Evolutionary conservation across 37 sponge, comb jelly and placozoan species (phyloP).

Genomic region (Agelas oroides): DNA sequence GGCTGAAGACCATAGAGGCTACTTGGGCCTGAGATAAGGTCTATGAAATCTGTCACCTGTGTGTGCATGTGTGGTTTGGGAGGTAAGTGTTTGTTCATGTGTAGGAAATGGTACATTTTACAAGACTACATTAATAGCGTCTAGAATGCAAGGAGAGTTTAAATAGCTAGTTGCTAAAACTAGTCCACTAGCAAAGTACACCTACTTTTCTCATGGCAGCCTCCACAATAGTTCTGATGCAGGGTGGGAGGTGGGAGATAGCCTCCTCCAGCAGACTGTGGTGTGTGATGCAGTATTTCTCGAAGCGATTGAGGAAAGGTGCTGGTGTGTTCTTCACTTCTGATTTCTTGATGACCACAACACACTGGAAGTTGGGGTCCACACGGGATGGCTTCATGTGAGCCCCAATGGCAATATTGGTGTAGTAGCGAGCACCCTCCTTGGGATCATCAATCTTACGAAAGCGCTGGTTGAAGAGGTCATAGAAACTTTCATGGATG

Average conservation of each 20-base stretch:
- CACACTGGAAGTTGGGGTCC: constrained; percentile 82
- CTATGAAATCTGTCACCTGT: constrained; percentile 57
- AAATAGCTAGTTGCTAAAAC: too few species aligned
- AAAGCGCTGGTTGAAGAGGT: constrained; percentile 88
- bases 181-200: too few species aligned
- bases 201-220: constrained; percentile 70
- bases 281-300: constrained; percentile 85
- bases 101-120: too few species aligned
- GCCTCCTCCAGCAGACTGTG: constrained; percentile 65
- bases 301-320: constrained; percentile 90
- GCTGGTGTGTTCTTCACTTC: constrained; percentile 82
- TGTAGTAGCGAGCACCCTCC: constrained; percentile 72
- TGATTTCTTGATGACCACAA: constrained; percentile 78
- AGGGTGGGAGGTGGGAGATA: constrained; percentile 71
- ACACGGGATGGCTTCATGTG: constrained; percentile 83
- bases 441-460: constrained; percentile 70
- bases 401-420: constrained; percentile 91
- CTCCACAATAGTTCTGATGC: constrained; percentile 49
- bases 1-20: constrained; percentile 71
- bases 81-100: too few species aligned
- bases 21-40: constrained; percentile 21
- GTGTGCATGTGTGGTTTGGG: too few species aligned
- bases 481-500: constrained; percentile 92
- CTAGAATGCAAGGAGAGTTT: too few species aligned
- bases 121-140: too few species aligned